Conservation (phyloP, 2,113 vertebrate species). For the Heterotilapia buettikoferi region DNA sequence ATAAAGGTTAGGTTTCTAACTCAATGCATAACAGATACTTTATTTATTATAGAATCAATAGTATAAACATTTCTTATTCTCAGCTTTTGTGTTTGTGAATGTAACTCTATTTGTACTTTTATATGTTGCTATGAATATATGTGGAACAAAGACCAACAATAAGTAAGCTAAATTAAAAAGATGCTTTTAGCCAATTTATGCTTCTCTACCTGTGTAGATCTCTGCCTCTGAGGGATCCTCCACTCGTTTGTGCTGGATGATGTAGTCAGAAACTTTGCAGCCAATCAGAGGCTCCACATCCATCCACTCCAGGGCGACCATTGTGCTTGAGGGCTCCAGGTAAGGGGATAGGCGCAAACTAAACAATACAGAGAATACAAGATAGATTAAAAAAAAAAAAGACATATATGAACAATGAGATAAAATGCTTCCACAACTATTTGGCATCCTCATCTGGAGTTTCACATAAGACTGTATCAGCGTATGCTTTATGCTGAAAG, state of each 20-base stretch:
- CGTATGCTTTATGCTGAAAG: background rate
- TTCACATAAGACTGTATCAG: background rate
- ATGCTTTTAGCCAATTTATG: background rate
- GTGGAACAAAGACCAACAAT: background rate
- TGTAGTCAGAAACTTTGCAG: constrained; percentile 91
- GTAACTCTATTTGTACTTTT: background rate
- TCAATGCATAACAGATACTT: background rate
- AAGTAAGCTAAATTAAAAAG: background rate
- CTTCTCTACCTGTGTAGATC: constrained; percentile 86
- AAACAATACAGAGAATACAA: background rate
- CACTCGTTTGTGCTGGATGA: constrained; percentile 95
- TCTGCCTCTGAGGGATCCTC: constrained; percentile 92
- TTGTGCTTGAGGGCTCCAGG: constrained; percentile 92
- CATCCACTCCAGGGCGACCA: constrained; percentile 93
- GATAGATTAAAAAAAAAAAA: background rate
- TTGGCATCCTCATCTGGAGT: background rate
- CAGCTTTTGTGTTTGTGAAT: background rate
- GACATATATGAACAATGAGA: background rate
- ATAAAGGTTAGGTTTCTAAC: background rate
- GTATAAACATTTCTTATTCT: background rate
- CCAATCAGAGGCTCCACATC: constrained; percentile 93
- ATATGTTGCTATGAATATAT: background rate
- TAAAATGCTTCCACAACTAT: background rate
- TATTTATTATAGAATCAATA: background rate
- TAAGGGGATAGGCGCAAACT: constrained; percentile 86